Evolutionary conservation across 2,113 vertebrate genomes (phyloP).

Genomic region (Proterorhinus semilunaris): DNA sequence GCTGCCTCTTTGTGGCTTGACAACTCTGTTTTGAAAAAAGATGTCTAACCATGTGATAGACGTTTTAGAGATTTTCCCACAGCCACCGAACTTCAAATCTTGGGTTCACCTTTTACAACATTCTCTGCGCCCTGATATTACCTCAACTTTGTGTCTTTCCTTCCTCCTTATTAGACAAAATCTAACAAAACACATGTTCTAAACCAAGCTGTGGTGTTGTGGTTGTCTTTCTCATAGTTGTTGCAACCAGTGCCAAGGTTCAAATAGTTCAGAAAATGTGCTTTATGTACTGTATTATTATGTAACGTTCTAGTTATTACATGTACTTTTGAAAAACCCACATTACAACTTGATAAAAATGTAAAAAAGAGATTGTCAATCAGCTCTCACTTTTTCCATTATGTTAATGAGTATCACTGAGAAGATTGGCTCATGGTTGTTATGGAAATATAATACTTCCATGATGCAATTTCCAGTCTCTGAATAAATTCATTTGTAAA

Average conservation of each 20-base stretch:
- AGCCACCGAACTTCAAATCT: conserved; percentile 48
- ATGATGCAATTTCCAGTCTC: background rate
- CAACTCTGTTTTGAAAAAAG: conserved; percentile 50
- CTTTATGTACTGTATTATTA: no score
- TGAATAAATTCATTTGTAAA: conserved; percentile 48
- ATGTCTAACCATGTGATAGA: conserved; percentile 59
- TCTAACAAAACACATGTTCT: conserved; percentile 4
- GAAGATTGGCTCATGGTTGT: no score
- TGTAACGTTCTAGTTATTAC: no score
- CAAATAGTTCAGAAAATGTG: background rate
- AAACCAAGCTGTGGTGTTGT: background rate
- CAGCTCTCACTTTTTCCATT: no score
- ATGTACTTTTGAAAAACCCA: no score
- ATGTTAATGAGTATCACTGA: no score
- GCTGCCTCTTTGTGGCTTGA: conserved; percentile 66
- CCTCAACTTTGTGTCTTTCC: conserved; percentile 22
- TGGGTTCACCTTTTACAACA: conserved; percentile 41
- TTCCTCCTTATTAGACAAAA: conserved; percentile 25
- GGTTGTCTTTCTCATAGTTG: conserved; percentile 15
- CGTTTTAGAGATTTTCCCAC: conserved; percentile 65
- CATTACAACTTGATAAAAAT: no score
- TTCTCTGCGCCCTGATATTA: conserved; percentile 37
- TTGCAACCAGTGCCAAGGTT: conserved; percentile 5
- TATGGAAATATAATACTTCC: no score
- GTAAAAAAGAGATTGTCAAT: no score